These are phyloP conservation scores for Malthinus flaveolus DNA, from an alignment of 2,888 invertebrate genomes.

Conservation along the genomic window DNA sequence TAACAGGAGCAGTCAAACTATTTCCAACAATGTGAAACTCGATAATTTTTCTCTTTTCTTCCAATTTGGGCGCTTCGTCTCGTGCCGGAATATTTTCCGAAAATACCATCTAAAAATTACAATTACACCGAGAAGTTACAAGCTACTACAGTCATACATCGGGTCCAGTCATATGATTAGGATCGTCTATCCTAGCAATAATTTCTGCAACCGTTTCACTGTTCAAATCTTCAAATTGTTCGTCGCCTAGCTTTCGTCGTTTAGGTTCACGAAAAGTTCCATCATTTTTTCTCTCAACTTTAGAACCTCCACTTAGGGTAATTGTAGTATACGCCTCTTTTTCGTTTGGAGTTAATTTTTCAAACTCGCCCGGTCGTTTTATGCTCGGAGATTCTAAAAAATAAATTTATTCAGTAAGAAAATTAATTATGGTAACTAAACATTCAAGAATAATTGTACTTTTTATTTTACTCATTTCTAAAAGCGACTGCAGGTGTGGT, in stretches of 20 bases:
- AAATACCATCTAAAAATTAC: slow-evolving; percentile 64
- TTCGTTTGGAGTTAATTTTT: slow-evolving; percentile 67
- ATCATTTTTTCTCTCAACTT: slow-evolving; percentile 44
- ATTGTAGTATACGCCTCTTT: slow-evolving; percentile 71
- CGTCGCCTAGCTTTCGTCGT: slow-evolving; percentile 53
- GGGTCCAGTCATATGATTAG: slow-evolving; percentile 81
- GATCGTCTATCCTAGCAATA: slow-evolving; percentile 80
- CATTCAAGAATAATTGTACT: slow-evolving; percentile 31
- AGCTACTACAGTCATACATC: slow-evolving; percentile 60
- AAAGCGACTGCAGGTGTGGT: slow-evolving; percentile 64
- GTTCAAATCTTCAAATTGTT: slow-evolving; percentile 72
- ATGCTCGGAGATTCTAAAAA: slow-evolving; percentile 32
- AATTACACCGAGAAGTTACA: not conserved
- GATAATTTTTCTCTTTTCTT: slow-evolving; percentile 87
- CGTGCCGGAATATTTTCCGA: slow-evolving; percentile 79
- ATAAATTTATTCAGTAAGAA: not conserved
- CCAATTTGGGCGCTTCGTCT: slow-evolving; percentile 88
- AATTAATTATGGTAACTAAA: slow-evolving; percentile 5
- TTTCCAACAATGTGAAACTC: slow-evolving; percentile 95
- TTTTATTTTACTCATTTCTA: slow-evolving; percentile 60
- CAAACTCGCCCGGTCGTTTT: slow-evolving; percentile 64
- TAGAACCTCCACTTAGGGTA: slow-evolving; percentile 64
- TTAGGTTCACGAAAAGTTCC: slow-evolving; percentile 50
- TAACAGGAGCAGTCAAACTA: slow-evolving; percentile 82
- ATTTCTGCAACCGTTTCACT: slow-evolving; percentile 80